phyloP scores from a whole-genome alignment of 1,140 invertebrate species.

The Cyclina sinensis region DNA sequence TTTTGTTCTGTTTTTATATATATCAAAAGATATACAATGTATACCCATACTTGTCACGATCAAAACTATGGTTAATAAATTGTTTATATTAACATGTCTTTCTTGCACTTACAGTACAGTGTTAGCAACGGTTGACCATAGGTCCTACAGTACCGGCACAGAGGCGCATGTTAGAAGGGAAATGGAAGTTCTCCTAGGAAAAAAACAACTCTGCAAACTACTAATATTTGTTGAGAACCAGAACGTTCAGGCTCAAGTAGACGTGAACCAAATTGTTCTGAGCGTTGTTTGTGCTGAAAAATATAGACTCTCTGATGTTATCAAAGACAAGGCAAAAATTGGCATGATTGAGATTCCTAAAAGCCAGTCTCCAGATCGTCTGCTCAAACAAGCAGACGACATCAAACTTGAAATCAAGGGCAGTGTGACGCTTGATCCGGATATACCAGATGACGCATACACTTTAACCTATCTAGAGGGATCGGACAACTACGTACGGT shows the following conservation, averaged over 20 bases:
- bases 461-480: constrained; percentile 61
- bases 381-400: constrained; percentile 62
- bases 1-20: too few relatives aligned
- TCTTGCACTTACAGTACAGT: constrained; percentile 47
- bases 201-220: constrained; percentile 62
- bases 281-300: constrained; percentile 62
- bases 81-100: too few relatives aligned
- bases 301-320: constrained; percentile 46
- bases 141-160: constrained; percentile 34
- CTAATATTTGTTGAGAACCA: constrained; percentile 64
- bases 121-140: constrained; percentile 56
- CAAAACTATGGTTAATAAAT: too few relatives aligned
- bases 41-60: too few relatives aligned
- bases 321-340: constrained; percentile 57
- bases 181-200: constrained; percentile 61
- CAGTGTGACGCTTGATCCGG: constrained; percentile 46
- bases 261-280: constrained; percentile 50
- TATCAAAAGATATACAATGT: too few relatives aligned
- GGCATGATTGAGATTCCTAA: constrained; percentile 66
- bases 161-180: constrained; percentile 36
- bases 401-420: constrained; percentile 63
- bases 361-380: constrained; percentile 64
- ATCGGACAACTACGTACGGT: constrained; percentile 65
- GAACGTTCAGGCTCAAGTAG: constrained; percentile 1
- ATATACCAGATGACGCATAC: constrained; percentile 65